Evolutionary conservation across 2,797 vertebrate genomes (phyloP).

Genomic region (Buphagus erythrorhynchus): DNA sequence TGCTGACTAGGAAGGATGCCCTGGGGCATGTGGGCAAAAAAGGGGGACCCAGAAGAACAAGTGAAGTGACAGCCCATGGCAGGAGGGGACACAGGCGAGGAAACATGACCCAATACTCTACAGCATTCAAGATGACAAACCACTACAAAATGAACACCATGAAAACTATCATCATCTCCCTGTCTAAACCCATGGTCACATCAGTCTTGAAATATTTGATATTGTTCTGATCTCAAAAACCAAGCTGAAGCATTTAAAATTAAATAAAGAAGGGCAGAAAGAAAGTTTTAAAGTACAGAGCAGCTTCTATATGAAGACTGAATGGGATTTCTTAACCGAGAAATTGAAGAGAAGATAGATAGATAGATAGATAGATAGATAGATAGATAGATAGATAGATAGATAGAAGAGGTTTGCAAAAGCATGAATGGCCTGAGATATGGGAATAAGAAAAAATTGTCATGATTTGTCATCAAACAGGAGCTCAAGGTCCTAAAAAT

Average conservation of each 20-base stretch:
- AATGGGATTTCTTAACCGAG: neutral
- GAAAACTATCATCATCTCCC: neutral
- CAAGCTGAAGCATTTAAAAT: neutral
- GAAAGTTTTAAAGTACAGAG: neutral
- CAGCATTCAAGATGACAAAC: neutral
- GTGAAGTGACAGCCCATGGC: rapidly evolving
- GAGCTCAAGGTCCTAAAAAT: neutral
- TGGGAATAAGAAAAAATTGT: neutral
- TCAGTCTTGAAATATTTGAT: neutral
- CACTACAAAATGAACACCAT: neutral
- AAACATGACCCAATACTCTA: neutral
- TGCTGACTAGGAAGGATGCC: neutral
- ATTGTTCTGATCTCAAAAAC: neutral
- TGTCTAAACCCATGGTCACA: neutral
- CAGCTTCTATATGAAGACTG: neutral
- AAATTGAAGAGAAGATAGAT: neutral
- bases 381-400: no score
- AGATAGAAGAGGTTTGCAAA: neutral
- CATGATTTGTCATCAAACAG: neutral
- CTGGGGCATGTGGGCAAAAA: neutral
- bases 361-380: no score
- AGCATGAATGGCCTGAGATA: neutral
- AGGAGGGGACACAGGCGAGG: rapidly evolving
- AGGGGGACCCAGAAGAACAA: neutral
- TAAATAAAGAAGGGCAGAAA: neutral